Percentiles rank a stretch among this genome's conserved stretches.
These are phyloP conservation scores for Pipistrellus pipistrellus DNA, from an alignment of 2,797 vertebrate genomes.

Conservation along the genomic window DNA sequence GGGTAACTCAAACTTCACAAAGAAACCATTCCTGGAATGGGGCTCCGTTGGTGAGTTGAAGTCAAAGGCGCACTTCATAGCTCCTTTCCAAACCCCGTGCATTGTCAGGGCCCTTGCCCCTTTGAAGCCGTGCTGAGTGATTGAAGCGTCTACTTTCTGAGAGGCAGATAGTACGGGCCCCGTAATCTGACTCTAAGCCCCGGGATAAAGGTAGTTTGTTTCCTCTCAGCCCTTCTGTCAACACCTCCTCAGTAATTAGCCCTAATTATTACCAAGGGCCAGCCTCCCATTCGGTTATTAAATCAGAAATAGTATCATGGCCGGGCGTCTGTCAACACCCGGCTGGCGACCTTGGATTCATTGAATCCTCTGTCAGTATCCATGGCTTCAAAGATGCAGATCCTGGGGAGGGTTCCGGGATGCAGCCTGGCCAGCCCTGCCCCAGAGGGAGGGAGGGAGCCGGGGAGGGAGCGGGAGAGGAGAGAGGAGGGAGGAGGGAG, in stretches of 20 bases:
- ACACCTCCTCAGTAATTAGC: constrained; percentile 99
- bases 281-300: constrained; percentile 99
- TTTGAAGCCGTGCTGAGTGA: constrained; percentile 94
- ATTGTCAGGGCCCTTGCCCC: constrained; percentile 90
- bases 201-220: constrained; percentile 99
- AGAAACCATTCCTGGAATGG: constrained; percentile 88
- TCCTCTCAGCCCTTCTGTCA: constrained; percentile 98
- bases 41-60: constrained; percentile 87
- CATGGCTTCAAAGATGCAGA: constrained; percentile 94
- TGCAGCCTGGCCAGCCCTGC: constrained; percentile 54
- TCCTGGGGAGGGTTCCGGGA: constrained; percentile 89
- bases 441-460: background rate
- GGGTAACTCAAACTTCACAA: constrained; percentile 88
- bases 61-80: constrained; percentile 92
- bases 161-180: constrained; percentile 97
- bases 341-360: constrained; percentile 99
- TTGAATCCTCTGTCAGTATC: constrained; percentile 96
- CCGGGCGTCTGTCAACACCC: constrained; percentile 97
- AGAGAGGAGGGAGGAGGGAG: background rate
- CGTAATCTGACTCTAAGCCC: constrained; percentile 99
- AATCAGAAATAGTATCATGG: constrained; percentile 98
- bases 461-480: background rate
- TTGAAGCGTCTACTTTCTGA: constrained; percentile 94
- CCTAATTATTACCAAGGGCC: constrained; percentile 99
- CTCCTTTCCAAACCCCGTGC: constrained; percentile 90